phyloP scores from a whole-genome alignment of 2,797 vertebrate species.

The Peromyscus nudipes region DNA sequence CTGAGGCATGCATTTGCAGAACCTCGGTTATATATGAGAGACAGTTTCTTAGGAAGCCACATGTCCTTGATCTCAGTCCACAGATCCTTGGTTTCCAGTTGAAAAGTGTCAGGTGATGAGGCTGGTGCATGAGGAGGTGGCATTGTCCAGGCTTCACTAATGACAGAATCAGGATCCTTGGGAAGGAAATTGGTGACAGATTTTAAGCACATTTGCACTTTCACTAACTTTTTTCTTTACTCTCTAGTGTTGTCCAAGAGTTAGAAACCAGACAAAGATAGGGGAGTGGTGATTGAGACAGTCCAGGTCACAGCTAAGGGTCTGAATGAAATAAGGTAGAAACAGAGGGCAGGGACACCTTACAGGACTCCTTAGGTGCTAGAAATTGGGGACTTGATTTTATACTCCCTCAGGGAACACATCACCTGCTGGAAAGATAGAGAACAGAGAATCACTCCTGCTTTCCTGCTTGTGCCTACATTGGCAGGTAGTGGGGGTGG shows the following conservation, averaged over 20 bases:
- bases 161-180: not conserved
- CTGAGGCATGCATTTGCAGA: slow-evolving; percentile 17
- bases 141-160: not conserved
- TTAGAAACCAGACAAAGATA: slow-evolving; percentile 1
- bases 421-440: not conserved
- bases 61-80: not conserved
- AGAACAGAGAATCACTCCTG: not conserved
- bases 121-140: not conserved
- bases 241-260: not conserved
- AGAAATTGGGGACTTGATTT: not conserved
- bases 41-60: slow-evolving; percentile 3
- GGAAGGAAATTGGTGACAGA: not conserved
- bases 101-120: not conserved
- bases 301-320: not conserved
- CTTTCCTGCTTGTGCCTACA: not conserved
- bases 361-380: not conserved
- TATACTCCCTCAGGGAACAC: not conserved
- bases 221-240: not conserved
- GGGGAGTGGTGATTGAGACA: not conserved
- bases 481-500: not conserved
- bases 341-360: too few species aligned
- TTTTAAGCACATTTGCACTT: slow-evolving; percentile 4
- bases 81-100: not conserved
- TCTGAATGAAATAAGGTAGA: not conserved
- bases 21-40: not conserved